phyloP scores from a whole-genome alignment of 1,140 invertebrate genomes.

The Belonocnema kinseyi region DNA sequence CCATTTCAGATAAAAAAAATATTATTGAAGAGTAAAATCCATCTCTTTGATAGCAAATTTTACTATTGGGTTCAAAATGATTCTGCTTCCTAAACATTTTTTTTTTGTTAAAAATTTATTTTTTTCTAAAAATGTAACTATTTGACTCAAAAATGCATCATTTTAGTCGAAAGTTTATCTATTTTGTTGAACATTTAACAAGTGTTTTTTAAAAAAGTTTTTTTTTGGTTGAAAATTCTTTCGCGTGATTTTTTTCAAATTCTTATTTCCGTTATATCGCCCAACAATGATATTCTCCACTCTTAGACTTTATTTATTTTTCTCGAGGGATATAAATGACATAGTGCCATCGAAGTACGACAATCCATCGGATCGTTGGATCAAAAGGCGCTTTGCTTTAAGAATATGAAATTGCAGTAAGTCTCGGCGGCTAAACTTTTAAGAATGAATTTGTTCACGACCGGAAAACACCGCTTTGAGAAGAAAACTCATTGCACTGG shows the following conservation, averaged over 20 bases:
- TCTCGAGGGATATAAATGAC: not conserved
- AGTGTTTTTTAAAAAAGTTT: no score
- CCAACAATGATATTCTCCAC: not conserved
- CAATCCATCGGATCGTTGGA: not conserved
- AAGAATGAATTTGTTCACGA: slow-evolving; percentile 24
- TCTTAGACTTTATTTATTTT: not conserved
- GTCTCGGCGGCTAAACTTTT: not conserved
- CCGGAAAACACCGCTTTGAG: slow-evolving; percentile 25
- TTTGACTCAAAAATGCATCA: no score
- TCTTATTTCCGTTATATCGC: not conserved
- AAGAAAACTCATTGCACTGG: slow-evolving; percentile 13
- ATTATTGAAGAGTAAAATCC: no score
- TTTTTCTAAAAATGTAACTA: no score
- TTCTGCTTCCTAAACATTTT: no score
- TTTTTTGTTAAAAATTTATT: no score
- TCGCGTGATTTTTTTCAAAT: not conserved
- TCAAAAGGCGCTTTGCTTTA: not conserved
- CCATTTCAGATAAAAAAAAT: no score
- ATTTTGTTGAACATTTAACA: no score
- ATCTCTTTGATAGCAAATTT: no score
- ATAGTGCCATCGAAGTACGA: not conserved
- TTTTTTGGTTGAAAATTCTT: not conserved
- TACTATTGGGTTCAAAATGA: no score
- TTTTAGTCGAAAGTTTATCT: no score
- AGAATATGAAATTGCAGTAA: not conserved